Conservation (phyloP, 2,888 invertebrate species). For the Tanytarsus gracilentus region DNA sequence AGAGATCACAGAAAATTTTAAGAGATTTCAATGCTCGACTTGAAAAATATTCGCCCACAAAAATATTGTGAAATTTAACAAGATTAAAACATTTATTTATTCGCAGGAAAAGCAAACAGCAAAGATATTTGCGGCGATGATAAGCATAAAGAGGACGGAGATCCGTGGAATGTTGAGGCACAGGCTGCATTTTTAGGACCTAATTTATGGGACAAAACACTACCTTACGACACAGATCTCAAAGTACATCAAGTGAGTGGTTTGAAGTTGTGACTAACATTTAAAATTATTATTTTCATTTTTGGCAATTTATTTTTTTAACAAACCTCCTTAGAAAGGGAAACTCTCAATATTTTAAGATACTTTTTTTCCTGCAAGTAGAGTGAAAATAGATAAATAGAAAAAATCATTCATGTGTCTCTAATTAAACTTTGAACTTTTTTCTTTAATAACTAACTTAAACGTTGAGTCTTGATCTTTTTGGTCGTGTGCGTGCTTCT, state of each 20-base stretch:
- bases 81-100: conserved; percentile 30
- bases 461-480: too few relatives aligned
- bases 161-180: conserved; percentile 82
- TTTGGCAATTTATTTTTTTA: too few relatives aligned
- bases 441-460: background rate
- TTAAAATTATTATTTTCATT: background rate
- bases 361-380: too few relatives aligned
- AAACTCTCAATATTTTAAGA: too few relatives aligned
- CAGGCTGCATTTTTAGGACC: conserved; percentile 94
- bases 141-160: conserved; percentile 72
- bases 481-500: too few relatives aligned
- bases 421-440: background rate
- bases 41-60: background rate
- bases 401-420: background rate
- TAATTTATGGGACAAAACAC: conserved; percentile 90
- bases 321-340: too few relatives aligned
- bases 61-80: background rate
- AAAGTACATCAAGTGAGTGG: conserved; percentile 72
- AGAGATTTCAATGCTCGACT: too few relatives aligned
- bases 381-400: too few relatives aligned
- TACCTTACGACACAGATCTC: conserved; percentile 88
- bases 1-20: too few relatives aligned
- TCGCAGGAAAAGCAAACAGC: conserved; percentile 53
- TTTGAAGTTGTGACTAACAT: conserved; percentile 19
- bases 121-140: conserved; percentile 45